Evolutionary conservation across 2,113 vertebrate genomes (phyloP).

Genomic region (Nerophis ophidion): DNA sequence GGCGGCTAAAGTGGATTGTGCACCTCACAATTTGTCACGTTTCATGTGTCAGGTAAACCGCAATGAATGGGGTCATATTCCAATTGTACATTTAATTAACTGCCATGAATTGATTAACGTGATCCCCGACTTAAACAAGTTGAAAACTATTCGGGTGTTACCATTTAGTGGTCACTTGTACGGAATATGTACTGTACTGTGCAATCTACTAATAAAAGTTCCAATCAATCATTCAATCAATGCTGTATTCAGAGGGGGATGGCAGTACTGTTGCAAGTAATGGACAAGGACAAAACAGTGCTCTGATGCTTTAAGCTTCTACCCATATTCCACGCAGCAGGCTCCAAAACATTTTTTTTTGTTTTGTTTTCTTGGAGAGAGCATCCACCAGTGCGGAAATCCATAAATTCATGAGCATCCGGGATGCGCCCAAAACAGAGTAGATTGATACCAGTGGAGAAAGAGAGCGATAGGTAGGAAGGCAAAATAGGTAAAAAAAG

Average conservation of each 20-base stretch:
- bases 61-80: too few relatives aligned
- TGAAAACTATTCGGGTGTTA: too few relatives aligned
- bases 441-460: slow-evolving; percentile 35
- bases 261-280: slow-evolving; percentile 41
- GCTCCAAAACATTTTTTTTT: slow-evolving; percentile 68
- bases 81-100: too few relatives aligned
- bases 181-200: too few relatives aligned
- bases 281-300: slow-evolving; percentile 60
- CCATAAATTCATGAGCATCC: slow-evolving; percentile 71
- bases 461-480: slow-evolving; percentile 10
- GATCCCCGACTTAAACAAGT: too few relatives aligned
- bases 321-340: slow-evolving; percentile 59
- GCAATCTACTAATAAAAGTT: too few relatives aligned
- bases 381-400: slow-evolving; percentile 56
- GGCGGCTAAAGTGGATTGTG: too few relatives aligned
- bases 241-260: slow-evolving; percentile 44
- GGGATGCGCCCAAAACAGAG: slow-evolving; percentile 47
- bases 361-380: slow-evolving; percentile 58
- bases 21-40: too few relatives aligned
- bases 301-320: slow-evolving; percentile 40
- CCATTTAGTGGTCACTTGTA: too few relatives aligned
- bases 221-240: too few relatives aligned
- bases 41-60: too few relatives aligned
- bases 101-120: too few relatives aligned
- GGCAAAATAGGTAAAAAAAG: slow-evolving; percentile 21